Conservation (phyloP, 2,113 vertebrate genomes). For the Clarias magur region DNA sequence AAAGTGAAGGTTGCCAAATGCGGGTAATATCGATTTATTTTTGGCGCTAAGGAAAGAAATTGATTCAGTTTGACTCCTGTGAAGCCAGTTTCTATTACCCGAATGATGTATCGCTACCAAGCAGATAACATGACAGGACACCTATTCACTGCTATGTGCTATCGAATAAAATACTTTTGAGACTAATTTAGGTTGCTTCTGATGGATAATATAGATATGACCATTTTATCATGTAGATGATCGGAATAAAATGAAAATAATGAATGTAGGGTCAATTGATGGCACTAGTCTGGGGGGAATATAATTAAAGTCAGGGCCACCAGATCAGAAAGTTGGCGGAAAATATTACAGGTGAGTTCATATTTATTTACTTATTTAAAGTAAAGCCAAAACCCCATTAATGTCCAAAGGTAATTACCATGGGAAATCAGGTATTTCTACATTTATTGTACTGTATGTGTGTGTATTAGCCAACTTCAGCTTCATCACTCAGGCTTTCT, state of each 20-base stretch:
- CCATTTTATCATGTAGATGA: background rate
- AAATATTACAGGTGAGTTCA: background rate
- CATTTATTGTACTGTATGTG: too few relatives aligned
- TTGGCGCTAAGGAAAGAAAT: conserved; percentile 68
- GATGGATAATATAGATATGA: background rate
- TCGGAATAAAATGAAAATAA: background rate
- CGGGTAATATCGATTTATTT: conserved; percentile 76
- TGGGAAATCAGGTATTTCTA: too few relatives aligned
- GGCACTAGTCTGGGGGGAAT: background rate
- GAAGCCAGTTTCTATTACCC: conserved; percentile 57
- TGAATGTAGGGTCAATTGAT: background rate
- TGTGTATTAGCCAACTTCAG: background rate
- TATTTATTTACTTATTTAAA: conserved; percentile 65
- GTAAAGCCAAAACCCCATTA: conserved; percentile 78
- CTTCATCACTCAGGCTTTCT: background rate
- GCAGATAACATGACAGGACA: conserved; percentile 76
- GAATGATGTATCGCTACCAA: conserved; percentile 75
- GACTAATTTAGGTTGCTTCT: conserved; percentile 57
- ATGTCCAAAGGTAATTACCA: conserved; percentile 44
- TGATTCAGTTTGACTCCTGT: conserved; percentile 60
- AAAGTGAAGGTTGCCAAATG: conserved; percentile 71
- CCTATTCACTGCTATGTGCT: conserved; percentile 67
- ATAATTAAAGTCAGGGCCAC: background rate
- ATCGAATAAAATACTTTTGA: conserved; percentile 89
- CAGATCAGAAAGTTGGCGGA: conserved; percentile 37